Percentiles rank a stretch among this genome's conserved stretches.
These are phyloP conservation scores for Leptinotarsa texana DNA, from an alignment of 1,140 invertebrate genomes.

Conservation along the genomic window DNA sequence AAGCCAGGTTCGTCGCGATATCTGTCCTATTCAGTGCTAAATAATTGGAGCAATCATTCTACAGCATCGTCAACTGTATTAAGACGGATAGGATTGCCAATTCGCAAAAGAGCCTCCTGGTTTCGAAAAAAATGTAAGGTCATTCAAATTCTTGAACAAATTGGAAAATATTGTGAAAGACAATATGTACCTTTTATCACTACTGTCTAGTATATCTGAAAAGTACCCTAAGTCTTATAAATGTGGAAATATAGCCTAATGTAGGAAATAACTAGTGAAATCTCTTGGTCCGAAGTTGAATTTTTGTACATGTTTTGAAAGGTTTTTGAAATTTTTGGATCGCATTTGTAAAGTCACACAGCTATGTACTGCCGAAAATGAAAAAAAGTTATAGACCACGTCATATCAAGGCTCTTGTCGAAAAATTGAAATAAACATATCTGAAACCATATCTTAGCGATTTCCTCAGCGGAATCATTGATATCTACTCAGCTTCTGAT, in stretches of 20 bases:
- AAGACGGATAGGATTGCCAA: too few species aligned
- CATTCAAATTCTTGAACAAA: neutral
- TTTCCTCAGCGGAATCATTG: too few species aligned
- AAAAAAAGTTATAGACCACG: neutral
- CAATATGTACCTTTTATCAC: slow-evolving; percentile 24
- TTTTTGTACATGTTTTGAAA: slow-evolving; percentile 16
- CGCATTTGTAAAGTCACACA: slow-evolving; percentile 39
- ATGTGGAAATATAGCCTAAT: slow-evolving; percentile 33
- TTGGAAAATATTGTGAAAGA: slow-evolving; percentile 18
- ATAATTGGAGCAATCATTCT: too few species aligned
- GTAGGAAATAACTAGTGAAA: slow-evolving; percentile 29
- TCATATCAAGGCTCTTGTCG: neutral
- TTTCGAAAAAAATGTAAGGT: too few species aligned
- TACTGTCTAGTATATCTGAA: slow-evolving; percentile 22
- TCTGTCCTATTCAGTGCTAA: too few species aligned
- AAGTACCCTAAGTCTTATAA: slow-evolving; percentile 14
- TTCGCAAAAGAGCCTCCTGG: too few species aligned
- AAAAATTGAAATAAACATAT: neutral
- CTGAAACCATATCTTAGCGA: neutral
- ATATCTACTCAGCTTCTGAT: too few species aligned
- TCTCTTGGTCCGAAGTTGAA: slow-evolving; percentile 12
- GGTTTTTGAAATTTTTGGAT: slow-evolving; percentile 28
- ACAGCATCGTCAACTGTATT: too few species aligned
- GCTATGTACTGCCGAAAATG: slow-evolving; percentile 39
- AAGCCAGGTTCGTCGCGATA: too few species aligned